These are phyloP conservation scores for Lasioglossum baleicum DNA, from an alignment of 1,140 invertebrate species.

Conservation along the genomic window DNA sequence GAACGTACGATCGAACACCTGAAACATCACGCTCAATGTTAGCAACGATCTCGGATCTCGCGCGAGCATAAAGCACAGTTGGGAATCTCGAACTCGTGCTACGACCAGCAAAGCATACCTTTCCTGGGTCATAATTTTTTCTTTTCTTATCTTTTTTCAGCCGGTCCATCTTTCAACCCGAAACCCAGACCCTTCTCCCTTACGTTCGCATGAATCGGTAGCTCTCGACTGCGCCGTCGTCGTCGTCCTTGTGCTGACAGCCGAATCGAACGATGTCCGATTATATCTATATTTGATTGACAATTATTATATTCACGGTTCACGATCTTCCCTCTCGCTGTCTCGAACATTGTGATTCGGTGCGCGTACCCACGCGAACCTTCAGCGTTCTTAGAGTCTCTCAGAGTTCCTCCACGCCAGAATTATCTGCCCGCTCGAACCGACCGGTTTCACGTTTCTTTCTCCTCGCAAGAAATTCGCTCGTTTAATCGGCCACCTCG, in stretches of 20 bases:
- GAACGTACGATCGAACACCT: too few relatives aligned
- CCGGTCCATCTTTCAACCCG: conserved; percentile 83
- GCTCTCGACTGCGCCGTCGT: conserved; percentile 77
- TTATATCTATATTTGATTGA: conserved; percentile 40
- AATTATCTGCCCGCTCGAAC: too few relatives aligned
- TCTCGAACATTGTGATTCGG: conserved; percentile 23
- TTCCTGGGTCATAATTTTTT: conserved; percentile 71
- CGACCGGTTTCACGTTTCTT: not conserved
- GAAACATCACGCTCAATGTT: not conserved
- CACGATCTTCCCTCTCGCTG: conserved; percentile 35
- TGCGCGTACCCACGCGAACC: too few relatives aligned
- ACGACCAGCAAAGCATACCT: conserved; percentile 11
- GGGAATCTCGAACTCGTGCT: not conserved
- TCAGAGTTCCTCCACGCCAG: too few relatives aligned
- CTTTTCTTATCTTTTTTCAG: conserved; percentile 83
- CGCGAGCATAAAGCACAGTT: not conserved
- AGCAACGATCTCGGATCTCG: not conserved
- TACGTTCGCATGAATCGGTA: conserved; percentile 80
- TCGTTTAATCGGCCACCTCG: too few relatives aligned
- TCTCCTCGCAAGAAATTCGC: too few relatives aligned
- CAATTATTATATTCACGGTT: conserved; percentile 26
- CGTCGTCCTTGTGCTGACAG: conserved; percentile 62
- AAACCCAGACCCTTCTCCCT: conserved; percentile 84
- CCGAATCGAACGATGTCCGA: conserved; percentile 53
- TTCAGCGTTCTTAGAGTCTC: too few relatives aligned